These are phyloP conservation scores for Ephestia elutella DNA, from an alignment of 1,140 invertebrate species.

Conservation along the genomic window DNA sequence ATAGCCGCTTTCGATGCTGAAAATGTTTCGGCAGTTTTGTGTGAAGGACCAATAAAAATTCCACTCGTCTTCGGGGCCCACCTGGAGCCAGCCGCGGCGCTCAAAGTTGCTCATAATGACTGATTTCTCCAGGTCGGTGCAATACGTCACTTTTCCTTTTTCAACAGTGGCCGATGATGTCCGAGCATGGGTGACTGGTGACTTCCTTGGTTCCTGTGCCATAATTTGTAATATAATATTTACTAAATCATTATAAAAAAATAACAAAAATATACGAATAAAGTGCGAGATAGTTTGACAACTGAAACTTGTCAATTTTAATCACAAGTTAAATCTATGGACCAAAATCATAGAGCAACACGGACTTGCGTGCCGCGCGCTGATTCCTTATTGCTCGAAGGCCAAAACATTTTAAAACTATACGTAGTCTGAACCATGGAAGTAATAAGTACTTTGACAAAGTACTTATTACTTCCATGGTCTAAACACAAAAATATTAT, in stretches of 20 bases:
- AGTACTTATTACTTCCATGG: too few species aligned
- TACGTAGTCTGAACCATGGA: too few species aligned
- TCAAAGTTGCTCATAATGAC: slow-evolving; percentile 95
- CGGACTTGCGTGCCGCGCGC: too few species aligned
- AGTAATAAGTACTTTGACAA: too few species aligned
- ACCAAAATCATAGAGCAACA: too few species aligned
- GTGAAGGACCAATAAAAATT: slow-evolving; percentile 98
- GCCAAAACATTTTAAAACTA: too few species aligned
- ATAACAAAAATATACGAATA: background rate
- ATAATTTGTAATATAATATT: slow-evolving; percentile 14
- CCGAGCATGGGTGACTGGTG: slow-evolving; percentile 9
- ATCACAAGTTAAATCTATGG: background rate
- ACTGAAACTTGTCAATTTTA: background rate
- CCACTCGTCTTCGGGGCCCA: slow-evolving; percentile 95
- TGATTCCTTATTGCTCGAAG: too few species aligned
- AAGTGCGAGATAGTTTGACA: background rate
- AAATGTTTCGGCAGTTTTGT: slow-evolving; percentile 91
- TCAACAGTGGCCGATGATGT: slow-evolving; percentile 15
- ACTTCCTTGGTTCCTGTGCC: slow-evolving; percentile 27
- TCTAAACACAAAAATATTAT: too few species aligned
- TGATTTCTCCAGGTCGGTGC: slow-evolving; percentile 96
- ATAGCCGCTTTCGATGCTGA: slow-evolving; percentile 94
- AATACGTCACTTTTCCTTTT: slow-evolving; percentile 79
- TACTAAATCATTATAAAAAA: slow-evolving; percentile 1
- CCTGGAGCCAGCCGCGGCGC: slow-evolving; percentile 93